Base-by-base conservation (phyloP, 2,797 vertebrate species). In the Botia kubotai region DNA sequence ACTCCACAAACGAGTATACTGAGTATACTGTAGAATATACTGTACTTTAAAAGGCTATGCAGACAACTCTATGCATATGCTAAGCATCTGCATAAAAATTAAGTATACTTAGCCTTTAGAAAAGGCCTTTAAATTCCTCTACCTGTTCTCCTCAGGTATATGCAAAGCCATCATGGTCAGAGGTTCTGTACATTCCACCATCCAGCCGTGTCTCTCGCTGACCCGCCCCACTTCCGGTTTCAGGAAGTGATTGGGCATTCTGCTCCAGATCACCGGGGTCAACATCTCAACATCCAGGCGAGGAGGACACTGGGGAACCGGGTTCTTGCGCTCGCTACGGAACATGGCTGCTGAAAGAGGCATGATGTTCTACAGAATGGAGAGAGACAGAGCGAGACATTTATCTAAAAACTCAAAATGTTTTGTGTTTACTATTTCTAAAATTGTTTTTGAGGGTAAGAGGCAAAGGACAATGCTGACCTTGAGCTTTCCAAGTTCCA, bases 301-400 rank as follows among this genome's bases (percentile, higher is more conserved):
- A 0, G 97, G 97, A 0, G 97, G 97, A 69, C 96, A 97, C 92
- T 99, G 97, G 0, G 97, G 97, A 1, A 96, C 94, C 0, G 97
- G 89, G 89, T 98, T 99, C 58, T 89, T 96, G 17, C 93, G 89
- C 87, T 99, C 97, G 0, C 97, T 98, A 86, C 91, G 92, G 89
- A 99, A 99, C 97, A 99, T 98, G 83, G 97, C 97, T 0, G 97
- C 96, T 0, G 97, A 99, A 90, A 99, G 94, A 0, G 97, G 97
- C 97, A 99, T 98, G 91, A 98, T 98, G 90, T 99, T 99, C 97
- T 98, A 88, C 21, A 17, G 16, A 0, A 1, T 67, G 83, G 19
- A 58, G 4, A 23, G 48, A 16, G 23, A 6, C 4, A 73, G 8
- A 68, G 10, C 57, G 17, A 81, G 36, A 58, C 2, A 46, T 2